Evolutionary conservation across 2,797 vertebrate species (phyloP).

Genomic region (Sebastiscus albofasciatus): DNA sequence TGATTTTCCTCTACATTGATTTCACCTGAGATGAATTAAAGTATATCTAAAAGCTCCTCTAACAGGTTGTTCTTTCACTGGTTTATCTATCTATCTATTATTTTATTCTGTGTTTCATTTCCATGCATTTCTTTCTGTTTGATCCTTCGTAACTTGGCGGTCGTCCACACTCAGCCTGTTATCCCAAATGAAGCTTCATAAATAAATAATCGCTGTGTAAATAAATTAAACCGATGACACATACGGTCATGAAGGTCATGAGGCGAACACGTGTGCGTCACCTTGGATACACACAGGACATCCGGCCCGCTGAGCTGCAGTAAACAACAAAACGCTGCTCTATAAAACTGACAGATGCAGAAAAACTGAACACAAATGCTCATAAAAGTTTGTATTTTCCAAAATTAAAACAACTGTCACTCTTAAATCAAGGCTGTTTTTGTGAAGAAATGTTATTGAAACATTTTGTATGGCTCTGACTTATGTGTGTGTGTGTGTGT

Average conservation of each 20-base stretch:
- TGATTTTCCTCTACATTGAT: background rate
- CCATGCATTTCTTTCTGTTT: background rate
- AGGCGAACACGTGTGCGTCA: constrained; percentile 26
- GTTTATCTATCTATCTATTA: background rate
- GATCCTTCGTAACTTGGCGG: background rate
- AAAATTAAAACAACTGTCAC: background rate
- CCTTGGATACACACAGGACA: constrained; percentile 14
- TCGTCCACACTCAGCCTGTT: background rate
- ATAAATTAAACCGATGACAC: constrained; percentile 46
- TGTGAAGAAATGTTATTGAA: background rate
- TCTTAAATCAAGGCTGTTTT: background rate
- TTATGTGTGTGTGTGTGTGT: constrained; percentile 8
- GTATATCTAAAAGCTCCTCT: background rate
- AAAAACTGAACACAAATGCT: background rate
- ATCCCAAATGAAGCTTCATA: constrained; percentile 25
- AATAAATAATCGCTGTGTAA: constrained; percentile 54
- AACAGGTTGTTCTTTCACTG: background rate
- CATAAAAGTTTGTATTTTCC: background rate
- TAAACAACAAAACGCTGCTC: constrained; percentile 4
- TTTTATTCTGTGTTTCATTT: background rate
- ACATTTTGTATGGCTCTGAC: background rate
- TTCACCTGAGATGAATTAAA: background rate
- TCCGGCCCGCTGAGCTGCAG: constrained; percentile 8
- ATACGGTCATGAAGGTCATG: constrained; percentile 31
- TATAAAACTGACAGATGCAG: constrained; percentile 2